Percentiles rank a stretch among this genome's conserved stretches.
These are phyloP conservation scores for Lanius ludovicianus DNA, from an alignment of 2,113 vertebrate genomes.

Conservation along the genomic window DNA sequence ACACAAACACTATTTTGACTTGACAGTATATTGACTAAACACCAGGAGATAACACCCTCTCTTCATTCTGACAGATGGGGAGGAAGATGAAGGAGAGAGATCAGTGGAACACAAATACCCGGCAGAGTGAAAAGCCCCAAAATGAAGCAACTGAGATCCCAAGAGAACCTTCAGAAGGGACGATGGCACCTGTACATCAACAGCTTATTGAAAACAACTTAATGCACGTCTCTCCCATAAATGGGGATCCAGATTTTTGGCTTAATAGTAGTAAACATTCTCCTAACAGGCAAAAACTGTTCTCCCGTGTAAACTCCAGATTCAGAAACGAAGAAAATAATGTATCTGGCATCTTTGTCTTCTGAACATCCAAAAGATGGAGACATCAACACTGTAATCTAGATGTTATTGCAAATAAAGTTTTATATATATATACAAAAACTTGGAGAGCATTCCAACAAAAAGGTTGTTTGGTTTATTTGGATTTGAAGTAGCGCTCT, in stretches of 20 bases:
- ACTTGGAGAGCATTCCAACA: background rate
- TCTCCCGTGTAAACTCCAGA: background rate
- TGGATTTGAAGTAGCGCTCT: background rate
- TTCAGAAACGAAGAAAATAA: background rate
- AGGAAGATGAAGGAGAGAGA: background rate
- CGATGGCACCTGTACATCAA: background rate
- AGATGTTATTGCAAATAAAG: background rate
- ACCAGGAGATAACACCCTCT: background rate
- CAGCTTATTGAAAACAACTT: background rate
- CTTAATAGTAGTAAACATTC: background rate
- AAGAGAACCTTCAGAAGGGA: background rate
- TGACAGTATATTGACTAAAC: background rate
- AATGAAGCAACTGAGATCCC: background rate
- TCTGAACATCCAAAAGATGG: background rate
- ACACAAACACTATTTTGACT: background rate
- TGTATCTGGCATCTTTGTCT: background rate
- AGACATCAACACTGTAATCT: background rate
- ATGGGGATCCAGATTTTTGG: background rate
- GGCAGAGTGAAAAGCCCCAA: background rate
- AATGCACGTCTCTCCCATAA: background rate
- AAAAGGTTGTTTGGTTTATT: background rate
- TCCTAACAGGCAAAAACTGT: background rate
- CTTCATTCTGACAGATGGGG: background rate
- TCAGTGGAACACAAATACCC: rapidly evolving
- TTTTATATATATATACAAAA: background rate